Conservation (phyloP, 2,113 vertebrate genomes). For the Cochlearius cochlearius region DNA sequence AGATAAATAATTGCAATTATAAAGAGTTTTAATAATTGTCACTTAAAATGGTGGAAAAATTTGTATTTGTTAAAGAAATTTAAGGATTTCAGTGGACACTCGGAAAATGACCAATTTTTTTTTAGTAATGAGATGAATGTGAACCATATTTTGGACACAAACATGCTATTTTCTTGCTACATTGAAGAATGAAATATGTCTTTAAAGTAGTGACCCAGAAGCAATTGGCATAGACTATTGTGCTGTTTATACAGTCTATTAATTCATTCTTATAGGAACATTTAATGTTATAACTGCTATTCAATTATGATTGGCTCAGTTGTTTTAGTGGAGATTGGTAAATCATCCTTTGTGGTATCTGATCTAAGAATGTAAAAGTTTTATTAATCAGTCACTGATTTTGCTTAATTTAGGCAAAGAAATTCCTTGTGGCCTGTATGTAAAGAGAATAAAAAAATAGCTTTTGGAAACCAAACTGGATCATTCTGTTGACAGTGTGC, state of each 20-base stretch:
- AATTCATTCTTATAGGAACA: neutral
- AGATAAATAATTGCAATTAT: slow-evolving; percentile 32
- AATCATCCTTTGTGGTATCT: neutral
- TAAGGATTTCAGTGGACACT: neutral
- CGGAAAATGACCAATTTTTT: neutral
- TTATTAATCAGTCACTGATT: neutral
- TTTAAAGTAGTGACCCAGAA: neutral
- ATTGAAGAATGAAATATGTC: neutral
- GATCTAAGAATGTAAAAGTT: neutral
- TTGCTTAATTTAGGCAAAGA: neutral
- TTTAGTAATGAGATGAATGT: neutral
- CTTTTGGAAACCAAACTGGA: neutral
- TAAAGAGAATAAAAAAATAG: neutral
- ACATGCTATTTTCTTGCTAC: neutral
- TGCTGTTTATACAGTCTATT: neutral
- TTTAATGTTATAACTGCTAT: neutral
- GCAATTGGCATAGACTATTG: neutral
- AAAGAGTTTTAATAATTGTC: neutral
- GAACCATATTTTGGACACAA: neutral
- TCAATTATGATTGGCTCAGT: neutral
- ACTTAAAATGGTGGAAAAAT: neutral
- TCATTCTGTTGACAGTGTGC: neutral
- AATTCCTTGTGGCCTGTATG: neutral
- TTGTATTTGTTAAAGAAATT: neutral
- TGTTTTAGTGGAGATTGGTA: neutral